A percentile compares a stretch with the other conserved stretches of the same genome.
Conservation (phyloP, 1,140 invertebrate species). For the Littorina saxatilis region DNA sequence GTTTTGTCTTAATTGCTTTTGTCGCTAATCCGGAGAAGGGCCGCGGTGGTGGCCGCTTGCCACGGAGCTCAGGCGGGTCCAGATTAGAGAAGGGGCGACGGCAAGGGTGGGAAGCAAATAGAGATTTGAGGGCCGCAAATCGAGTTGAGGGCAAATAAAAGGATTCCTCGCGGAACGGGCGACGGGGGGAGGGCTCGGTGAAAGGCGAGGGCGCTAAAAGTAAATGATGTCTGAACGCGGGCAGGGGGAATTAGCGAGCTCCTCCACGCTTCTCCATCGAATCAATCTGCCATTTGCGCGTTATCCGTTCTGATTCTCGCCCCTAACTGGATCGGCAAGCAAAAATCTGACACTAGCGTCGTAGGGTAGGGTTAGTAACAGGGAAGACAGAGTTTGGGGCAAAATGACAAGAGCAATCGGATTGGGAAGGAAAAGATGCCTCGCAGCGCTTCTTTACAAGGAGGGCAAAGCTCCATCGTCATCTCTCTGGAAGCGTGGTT, state of each 20-base stretch:
- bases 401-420: too few relatives aligned
- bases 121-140: constrained; percentile 45
- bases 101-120: constrained; percentile 37
- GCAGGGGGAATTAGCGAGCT: constrained; percentile 35
- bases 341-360: constrained; percentile 10
- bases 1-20: constrained; percentile 49
- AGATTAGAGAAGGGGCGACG: constrained; percentile 28
- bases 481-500: too few relatives aligned
- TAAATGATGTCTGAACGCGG: constrained; percentile 48
- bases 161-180: constrained; percentile 32
- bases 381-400: neutral
- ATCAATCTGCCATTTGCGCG: constrained; percentile 42
- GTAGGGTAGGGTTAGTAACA: neutral
- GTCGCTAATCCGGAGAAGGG: constrained; percentile 34
- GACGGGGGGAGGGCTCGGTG: neutral
- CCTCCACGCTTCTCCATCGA: constrained; percentile 33
- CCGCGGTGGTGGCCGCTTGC: too few relatives aligned
- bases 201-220: constrained; percentile 37
- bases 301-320: constrained; percentile 35
- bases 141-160: constrained; percentile 43
- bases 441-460: too few relatives aligned
- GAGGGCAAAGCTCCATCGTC: too few relatives aligned
- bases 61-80: constrained; percentile 1
- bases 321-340: constrained; percentile 38
- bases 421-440: neutral